These are phyloP conservation scores for Euclidia mi DNA, from an alignment of 2,888 invertebrate genomes.

Conservation along the genomic window DNA sequence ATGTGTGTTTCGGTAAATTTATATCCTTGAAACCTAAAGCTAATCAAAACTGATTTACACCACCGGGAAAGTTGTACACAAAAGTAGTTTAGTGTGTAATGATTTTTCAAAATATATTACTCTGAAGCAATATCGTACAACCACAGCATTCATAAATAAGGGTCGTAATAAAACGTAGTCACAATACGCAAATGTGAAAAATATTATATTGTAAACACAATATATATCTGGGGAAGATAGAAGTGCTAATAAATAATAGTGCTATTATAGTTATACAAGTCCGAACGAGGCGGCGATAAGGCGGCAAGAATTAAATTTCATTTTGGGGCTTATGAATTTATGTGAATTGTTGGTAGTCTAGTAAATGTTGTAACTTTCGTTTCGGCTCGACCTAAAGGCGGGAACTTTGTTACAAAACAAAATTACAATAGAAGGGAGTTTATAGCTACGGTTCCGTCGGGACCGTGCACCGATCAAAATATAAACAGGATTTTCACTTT, in stretches of 20 bases:
- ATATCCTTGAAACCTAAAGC: not conserved
- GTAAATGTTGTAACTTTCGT: conserved; percentile 68
- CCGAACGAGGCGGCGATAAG: conserved; percentile 58
- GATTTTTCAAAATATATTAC: too few species aligned
- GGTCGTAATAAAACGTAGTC: not conserved
- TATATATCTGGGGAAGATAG: conserved; percentile 1
- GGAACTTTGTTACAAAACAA: conserved; percentile 78
- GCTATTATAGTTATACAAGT: conserved; percentile 42
- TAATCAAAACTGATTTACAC: not conserved
- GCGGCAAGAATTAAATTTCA: conserved; percentile 75
- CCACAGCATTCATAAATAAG: too few species aligned
- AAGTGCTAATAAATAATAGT: conserved; percentile 29
- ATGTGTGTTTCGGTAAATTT: not conserved
- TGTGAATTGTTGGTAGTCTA: conserved; percentile 73
- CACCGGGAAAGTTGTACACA: not conserved
- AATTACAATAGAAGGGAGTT: conserved; percentile 78
- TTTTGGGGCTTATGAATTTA: conserved; percentile 77
- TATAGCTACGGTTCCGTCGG: conserved; percentile 53
- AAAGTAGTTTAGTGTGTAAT: too few species aligned
- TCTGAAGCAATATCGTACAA: not conserved
- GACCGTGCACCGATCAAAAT: conserved; percentile 74
- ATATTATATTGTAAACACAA: too few species aligned
- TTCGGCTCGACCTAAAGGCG: conserved; percentile 60
- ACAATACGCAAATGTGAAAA: too few species aligned
- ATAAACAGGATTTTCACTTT: conserved; percentile 73